Base-by-base conservation (phyloP, 2,797 vertebrate genomes). In the Melanotaenia maccullochi region DNA sequence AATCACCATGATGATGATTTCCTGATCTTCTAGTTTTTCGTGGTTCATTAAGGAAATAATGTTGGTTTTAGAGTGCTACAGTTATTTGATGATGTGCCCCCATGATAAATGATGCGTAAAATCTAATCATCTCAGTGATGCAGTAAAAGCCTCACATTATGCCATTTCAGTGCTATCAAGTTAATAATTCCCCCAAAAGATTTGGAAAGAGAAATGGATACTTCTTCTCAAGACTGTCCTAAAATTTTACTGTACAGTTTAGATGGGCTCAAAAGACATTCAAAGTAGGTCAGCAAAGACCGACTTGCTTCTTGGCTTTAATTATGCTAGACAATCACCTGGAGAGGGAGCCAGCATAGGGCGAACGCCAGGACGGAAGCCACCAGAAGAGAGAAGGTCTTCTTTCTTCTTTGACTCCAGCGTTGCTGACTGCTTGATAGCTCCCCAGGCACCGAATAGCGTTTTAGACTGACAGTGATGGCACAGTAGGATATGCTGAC, bases 291-390 rank as follows among this genome's bases (percentile, higher is more conserved):
- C 0, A 22, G 28, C 30, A 52, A 35, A 38, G 9, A 58, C 8
- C 49, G 4, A 4, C 20, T 72, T 0, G 0, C 1, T 55, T 16
- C 68, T 49, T 25, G 35, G 6, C 11, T 63, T 67, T 40, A 32
- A 2, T 12, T 62, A 56, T 51, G 9, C 25, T 0, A 24, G 22
- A 52, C 18, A 74, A 81, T 90, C 52, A 93, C 93, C 90, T 95
- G 95, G 38, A 95, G 85, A 3, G 95, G 94, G 32, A 95, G 80
- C 94, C 95, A 95, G 79, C 94, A 95, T 54, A 95, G 81, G 33
- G 93, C 94, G 1, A 95, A 95, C 6, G 94, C 92, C 24, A 95
- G 85, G 76, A 94, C 94, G 0, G 94, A 94, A 5, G 93, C 92
- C 67, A 95, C 92, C 72, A 96, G 72, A 51, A 95, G 79, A 28